Evolutionary conservation across 2,113 vertebrate genomes (phyloP).

Genomic region (Notothenia coriiceps): DNA sequence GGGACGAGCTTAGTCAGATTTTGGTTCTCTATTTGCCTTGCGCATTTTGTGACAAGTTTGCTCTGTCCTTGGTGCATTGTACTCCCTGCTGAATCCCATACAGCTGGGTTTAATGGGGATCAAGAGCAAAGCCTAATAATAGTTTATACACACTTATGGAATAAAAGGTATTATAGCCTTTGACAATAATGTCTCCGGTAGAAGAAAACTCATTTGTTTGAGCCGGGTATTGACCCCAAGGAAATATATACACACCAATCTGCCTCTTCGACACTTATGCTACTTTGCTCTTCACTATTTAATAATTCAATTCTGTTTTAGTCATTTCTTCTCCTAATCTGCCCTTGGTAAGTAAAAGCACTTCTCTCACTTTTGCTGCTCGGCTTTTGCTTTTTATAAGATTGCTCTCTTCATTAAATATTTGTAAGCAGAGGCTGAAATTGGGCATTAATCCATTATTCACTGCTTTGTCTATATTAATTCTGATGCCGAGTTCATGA

Average conservation of each 20-base stretch:
- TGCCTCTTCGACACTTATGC: constrained; percentile 3
- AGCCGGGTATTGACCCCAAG: constrained; percentile 24
- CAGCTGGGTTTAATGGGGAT: constrained; percentile 58
- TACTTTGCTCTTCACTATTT: constrained; percentile 26
- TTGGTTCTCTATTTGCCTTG: constrained; percentile 56
- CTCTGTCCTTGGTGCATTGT: constrained; percentile 54
- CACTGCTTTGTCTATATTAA: constrained; percentile 47
- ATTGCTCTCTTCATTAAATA: constrained; percentile 52
- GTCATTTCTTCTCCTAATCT: constrained; percentile 25
- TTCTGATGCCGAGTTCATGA: constrained; percentile 45
- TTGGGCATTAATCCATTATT: constrained; percentile 57
- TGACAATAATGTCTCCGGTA: constrained; percentile 26
- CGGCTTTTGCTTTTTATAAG: constrained; percentile 51
- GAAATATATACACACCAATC: constrained; percentile 26
- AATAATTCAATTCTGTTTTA: constrained; percentile 37
- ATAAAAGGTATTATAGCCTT: constrained; percentile 46
- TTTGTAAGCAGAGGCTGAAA: constrained; percentile 45
- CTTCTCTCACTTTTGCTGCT: constrained; percentile 34
- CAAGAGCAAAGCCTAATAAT: constrained; percentile 44
- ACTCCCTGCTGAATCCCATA: constrained; percentile 52
- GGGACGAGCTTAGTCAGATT: constrained; percentile 47
- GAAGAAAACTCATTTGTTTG: constrained; percentile 28
- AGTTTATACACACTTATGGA: constrained; percentile 52
- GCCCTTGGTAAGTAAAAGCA: constrained; percentile 1
- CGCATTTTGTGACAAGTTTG: constrained; percentile 55